Evolutionary conservation across 2,888 invertebrate genomes (phyloP).

Genomic region (Melanostoma scalare): DNA sequence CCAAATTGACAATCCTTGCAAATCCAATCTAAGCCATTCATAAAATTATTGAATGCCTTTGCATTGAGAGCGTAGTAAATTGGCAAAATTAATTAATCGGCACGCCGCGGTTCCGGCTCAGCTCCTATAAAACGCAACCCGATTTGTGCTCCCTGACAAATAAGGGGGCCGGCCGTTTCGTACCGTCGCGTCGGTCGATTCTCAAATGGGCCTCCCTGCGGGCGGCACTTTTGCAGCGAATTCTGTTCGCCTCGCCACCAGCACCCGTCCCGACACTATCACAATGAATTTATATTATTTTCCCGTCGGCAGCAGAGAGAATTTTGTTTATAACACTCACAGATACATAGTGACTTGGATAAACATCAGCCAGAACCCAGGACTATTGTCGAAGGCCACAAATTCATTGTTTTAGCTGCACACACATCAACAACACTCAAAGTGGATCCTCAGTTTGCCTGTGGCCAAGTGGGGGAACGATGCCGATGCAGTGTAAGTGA

Average conservation of each 20-base stretch:
- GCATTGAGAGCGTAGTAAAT: constrained; percentile 51
- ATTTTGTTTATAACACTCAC: constrained; percentile 47
- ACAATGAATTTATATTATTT: constrained; percentile 58
- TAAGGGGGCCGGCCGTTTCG: constrained; percentile 26
- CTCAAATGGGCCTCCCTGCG: too few species aligned
- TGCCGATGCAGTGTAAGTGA: constrained; percentile 3
- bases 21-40: constrained; percentile 16
- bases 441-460: not conserved
- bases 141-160: constrained; percentile 20
- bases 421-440: constrained; percentile 30
- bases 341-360: constrained; percentile 28
- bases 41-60: constrained; percentile 56
- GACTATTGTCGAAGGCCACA: constrained; percentile 47
- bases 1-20: constrained; percentile 43
- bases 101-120: constrained; percentile 31
- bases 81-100: constrained; percentile 71
- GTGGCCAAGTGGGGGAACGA: constrained; percentile 5
- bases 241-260: constrained; percentile 10
- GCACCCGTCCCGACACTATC: not conserved
- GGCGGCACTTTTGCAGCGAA: constrained; percentile 14
- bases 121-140: constrained; percentile 34
- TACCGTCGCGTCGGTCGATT: not conserved
- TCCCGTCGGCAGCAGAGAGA: constrained; percentile 42
- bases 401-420: constrained; percentile 36
- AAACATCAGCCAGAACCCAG: constrained; percentile 27